Conservation (phyloP, 2,797 vertebrate genomes). For the Octomys mimax region DNA sequence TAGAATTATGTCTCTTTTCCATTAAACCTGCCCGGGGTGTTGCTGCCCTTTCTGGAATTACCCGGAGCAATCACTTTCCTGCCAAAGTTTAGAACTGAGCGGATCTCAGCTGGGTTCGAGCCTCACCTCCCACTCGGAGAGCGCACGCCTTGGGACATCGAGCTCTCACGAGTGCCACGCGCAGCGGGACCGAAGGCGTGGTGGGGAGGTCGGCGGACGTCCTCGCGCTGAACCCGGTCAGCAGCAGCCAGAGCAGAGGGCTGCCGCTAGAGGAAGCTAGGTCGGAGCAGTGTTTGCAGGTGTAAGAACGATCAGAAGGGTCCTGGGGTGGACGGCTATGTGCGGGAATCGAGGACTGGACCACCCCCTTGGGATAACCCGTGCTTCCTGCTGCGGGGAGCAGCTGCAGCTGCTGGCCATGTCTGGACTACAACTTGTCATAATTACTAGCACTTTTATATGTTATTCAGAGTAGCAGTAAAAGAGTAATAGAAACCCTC, state of each 20-base stretch:
- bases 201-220: background rate
- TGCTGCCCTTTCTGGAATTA: background rate
- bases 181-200: background rate
- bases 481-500: background rate
- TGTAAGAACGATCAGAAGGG: background rate
- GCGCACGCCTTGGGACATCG: background rate
- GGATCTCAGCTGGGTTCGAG: background rate
- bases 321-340: background rate
- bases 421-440: background rate
- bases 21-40: background rate
- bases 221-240: background rate
- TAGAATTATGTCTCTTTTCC: background rate
- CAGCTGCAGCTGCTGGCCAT: background rate
- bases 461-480: background rate
- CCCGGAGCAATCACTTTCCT: background rate
- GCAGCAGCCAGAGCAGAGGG: background rate
- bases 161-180: background rate
- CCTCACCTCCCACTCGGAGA: background rate
- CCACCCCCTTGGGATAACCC: background rate
- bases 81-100: background rate
- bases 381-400: fast-evolving
- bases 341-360: background rate
- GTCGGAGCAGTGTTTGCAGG: background rate
- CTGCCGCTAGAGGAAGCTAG: background rate
- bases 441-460: background rate